Conservation (phyloP, 2,888 invertebrate species). For the Cephus spinipes region DNA sequence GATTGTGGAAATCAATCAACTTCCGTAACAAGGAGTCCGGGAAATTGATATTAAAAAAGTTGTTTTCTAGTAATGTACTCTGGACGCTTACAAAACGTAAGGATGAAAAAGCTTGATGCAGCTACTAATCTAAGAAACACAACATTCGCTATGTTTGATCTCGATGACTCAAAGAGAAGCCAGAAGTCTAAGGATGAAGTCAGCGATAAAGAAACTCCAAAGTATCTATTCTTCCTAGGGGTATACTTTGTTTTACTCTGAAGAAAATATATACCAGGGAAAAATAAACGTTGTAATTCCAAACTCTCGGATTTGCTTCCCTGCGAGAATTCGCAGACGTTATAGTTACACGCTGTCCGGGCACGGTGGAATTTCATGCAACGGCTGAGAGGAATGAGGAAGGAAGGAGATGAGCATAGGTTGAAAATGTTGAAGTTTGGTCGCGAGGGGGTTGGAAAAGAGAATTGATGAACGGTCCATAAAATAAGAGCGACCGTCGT, state of each 20-base stretch:
- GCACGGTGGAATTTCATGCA: neutral
- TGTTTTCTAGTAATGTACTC: neutral
- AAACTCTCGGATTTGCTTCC: neutral
- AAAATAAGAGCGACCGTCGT: neutral
- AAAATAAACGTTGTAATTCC: neutral
- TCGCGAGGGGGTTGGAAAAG: neutral
- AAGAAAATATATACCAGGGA: neutral
- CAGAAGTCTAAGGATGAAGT: neutral
- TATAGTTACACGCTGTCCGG: neutral
- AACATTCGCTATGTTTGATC: neutral
- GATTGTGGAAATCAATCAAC: neutral
- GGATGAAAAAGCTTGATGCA: neutral
- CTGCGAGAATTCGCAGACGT: neutral
- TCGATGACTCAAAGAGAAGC: neutral
- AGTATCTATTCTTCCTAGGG: neutral
- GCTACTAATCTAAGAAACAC: neutral
- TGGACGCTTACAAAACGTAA: neutral
- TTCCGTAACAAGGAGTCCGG: neutral
- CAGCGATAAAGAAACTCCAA: neutral
- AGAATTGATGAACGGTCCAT: neutral
- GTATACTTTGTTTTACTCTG: neutral
- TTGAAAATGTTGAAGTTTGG: neutral
- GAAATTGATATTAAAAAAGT: neutral
- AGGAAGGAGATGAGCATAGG: neutral
- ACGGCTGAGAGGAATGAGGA: neutral